Evolutionary conservation across 2,797 vertebrate genomes (phyloP).

Genomic region (Halcyon leucocephala): DNA sequence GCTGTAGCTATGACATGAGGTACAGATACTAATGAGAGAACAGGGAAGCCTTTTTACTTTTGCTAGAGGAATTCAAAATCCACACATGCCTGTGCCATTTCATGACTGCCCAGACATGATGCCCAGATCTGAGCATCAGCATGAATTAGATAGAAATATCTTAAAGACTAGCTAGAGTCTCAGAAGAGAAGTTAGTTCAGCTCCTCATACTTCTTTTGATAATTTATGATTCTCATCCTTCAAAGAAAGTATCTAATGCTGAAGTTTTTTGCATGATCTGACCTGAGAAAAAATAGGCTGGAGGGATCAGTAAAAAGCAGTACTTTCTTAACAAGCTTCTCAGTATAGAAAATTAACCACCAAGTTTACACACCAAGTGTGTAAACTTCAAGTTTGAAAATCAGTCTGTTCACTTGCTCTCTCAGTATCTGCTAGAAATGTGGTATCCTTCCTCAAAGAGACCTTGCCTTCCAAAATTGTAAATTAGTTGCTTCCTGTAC

Average conservation of each 20-base stretch:
- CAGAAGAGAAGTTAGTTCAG: not conserved
- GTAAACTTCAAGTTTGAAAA: not conserved
- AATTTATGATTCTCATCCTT: not conserved
- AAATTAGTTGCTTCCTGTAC: not conserved
- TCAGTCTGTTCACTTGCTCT: not conserved
- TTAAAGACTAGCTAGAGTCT: not conserved
- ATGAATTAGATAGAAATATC: not conserved
- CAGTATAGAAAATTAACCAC: not conserved
- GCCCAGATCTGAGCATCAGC: not conserved
- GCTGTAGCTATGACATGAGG: not conserved
- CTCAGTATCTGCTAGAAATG: not conserved
- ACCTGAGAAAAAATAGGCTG: not conserved
- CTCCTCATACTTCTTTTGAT: not conserved
- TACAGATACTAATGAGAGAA: not conserved
- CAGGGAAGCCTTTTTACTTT: not conserved
- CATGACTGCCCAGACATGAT: not conserved
- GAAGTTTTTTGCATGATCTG: not conserved
- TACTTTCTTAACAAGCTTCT: not conserved
- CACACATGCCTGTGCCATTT: fast-evolving
- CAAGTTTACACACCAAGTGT: not conserved
- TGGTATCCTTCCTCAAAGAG: not conserved
- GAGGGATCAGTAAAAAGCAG: not conserved
- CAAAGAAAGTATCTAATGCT: not conserved
- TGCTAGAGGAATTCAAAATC: not conserved
- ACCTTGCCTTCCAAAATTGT: not conserved